These are phyloP conservation scores for Meta bourneti DNA, from an alignment of 2,888 invertebrate genomes.

Conservation along the genomic window DNA sequence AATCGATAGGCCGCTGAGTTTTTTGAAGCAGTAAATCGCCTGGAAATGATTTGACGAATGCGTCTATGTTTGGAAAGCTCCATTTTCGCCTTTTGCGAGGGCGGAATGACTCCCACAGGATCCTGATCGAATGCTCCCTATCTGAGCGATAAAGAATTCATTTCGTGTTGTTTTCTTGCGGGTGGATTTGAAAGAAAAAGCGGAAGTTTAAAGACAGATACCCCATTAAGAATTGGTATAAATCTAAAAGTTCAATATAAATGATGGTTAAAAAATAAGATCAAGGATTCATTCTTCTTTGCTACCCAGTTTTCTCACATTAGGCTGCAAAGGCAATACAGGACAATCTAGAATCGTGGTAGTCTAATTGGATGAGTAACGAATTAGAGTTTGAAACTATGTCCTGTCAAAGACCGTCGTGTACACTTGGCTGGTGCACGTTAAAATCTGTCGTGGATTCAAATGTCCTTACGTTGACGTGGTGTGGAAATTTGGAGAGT, in stretches of 20 bases:
- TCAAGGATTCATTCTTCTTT: too few relatives aligned
- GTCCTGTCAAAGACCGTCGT: too few relatives aligned
- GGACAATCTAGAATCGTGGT: too few relatives aligned
- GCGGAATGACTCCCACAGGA: neutral
- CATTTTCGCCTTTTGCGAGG: slow-evolving; percentile 35
- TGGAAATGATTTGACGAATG: slow-evolving; percentile 64
- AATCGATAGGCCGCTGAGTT: slow-evolving; percentile 34
- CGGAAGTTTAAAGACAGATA: neutral
- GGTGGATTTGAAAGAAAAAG: neutral
- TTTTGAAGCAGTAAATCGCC: slow-evolving; percentile 51
- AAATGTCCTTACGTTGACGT: too few relatives aligned
- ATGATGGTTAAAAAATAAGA: too few relatives aligned
- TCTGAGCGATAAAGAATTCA: slow-evolving; percentile 28
- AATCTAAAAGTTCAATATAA: neutral
- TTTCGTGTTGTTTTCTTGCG: slow-evolving; percentile 18
- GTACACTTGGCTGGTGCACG: too few relatives aligned
- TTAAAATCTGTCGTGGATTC: too few relatives aligned
- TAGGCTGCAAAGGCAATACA: too few relatives aligned
- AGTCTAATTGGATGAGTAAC: too few relatives aligned
- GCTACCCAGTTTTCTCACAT: too few relatives aligned
- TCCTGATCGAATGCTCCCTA: slow-evolving; percentile 4
- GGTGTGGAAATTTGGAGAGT: too few relatives aligned
- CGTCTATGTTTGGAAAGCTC: slow-evolving; percentile 14
- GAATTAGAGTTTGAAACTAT: too few relatives aligned
- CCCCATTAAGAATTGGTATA: neutral